A percentile compares a stretch with the other conserved stretches of the same genome.
phyloP scores from a whole-genome alignment of 2,888 invertebrate species.

The Strigamia crassipes region DNA sequence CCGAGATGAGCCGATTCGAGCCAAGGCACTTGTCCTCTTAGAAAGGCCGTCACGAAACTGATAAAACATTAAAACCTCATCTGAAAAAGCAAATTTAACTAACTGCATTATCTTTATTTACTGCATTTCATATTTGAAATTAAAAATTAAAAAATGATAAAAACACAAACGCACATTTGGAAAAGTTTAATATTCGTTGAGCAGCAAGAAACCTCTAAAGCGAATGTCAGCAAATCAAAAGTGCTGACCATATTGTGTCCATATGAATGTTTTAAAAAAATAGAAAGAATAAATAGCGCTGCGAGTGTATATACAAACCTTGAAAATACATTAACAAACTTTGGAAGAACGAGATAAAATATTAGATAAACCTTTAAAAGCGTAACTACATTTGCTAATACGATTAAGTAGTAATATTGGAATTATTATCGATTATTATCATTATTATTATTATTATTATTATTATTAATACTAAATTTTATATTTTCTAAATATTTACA shows the following conservation, averaged over 20 bases:
- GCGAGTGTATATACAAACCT: not conserved
- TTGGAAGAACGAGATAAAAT: slow-evolving; percentile 39
- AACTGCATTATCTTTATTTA: not conserved
- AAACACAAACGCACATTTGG: not conserved
- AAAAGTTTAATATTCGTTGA: not conserved
- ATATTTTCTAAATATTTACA: slow-evolving; percentile 28
- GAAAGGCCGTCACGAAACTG: slow-evolving; percentile 2
- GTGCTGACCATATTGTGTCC: not conserved
- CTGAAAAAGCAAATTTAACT: not conserved
- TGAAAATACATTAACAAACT: slow-evolving; percentile 37
- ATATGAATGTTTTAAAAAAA: slow-evolving; percentile 6
- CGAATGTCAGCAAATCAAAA: not conserved
- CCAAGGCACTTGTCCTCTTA: slow-evolving; percentile 39
- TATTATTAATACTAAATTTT: not conserved
- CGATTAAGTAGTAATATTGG: not conserved
- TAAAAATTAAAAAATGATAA: not conserved
- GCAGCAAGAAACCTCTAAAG: not conserved
- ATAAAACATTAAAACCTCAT: not conserved
- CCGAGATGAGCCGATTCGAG: slow-evolving; percentile 6
- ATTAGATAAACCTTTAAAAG: slow-evolving; percentile 38
- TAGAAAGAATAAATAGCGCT: slow-evolving; percentile 33
- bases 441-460: too few relatives aligned
- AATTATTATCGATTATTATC: slow-evolving; percentile 26
- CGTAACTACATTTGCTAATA: slow-evolving; percentile 17
- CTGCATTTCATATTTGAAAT: not conserved